Evolutionary conservation across 2,797 vertebrate species (phyloP).

Genomic region (Intellagama lesueurii): DNA sequence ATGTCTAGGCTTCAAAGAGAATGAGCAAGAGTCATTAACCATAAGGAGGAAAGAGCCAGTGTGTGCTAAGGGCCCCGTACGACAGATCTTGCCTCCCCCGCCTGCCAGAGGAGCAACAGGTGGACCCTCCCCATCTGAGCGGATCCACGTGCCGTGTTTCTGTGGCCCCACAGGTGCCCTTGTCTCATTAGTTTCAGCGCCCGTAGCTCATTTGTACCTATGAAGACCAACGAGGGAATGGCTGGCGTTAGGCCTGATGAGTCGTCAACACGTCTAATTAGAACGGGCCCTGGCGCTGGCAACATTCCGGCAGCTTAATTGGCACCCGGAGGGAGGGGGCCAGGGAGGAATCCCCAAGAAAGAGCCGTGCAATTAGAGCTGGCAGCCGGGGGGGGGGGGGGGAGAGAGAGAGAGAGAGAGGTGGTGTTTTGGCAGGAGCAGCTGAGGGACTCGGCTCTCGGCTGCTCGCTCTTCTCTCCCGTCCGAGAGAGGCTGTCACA

Average conservation of each 20-base stretch:
- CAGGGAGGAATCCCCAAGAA: not conserved
- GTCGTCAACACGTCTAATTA: not conserved
- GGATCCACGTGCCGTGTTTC: no score
- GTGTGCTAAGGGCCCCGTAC: no score
- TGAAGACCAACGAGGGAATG: not conserved
- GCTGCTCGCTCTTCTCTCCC: no score
- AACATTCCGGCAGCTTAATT: not conserved
- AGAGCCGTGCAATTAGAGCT: no score
- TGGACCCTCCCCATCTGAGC: not conserved
- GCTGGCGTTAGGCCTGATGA: not conserved
- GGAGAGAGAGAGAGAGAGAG: no score
- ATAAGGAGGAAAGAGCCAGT: not conserved
- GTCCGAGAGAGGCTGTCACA: not conserved
- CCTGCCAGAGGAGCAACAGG: no score
- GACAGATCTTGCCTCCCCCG: no score
- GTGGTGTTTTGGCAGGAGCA: not conserved
- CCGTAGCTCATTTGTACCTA: not conserved
- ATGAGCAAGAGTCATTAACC: no score
- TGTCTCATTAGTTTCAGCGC: not conserved
- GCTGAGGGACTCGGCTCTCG: no score
- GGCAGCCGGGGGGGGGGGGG: not conserved
- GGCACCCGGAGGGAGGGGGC: not conserved
- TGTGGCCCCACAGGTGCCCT: no score
- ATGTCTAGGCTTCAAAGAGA: not conserved
- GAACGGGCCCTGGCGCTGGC: not conserved